These are phyloP conservation scores for Ophion ventricosus DNA, from an alignment of 2,888 invertebrate species.

Conservation along the genomic window DNA sequence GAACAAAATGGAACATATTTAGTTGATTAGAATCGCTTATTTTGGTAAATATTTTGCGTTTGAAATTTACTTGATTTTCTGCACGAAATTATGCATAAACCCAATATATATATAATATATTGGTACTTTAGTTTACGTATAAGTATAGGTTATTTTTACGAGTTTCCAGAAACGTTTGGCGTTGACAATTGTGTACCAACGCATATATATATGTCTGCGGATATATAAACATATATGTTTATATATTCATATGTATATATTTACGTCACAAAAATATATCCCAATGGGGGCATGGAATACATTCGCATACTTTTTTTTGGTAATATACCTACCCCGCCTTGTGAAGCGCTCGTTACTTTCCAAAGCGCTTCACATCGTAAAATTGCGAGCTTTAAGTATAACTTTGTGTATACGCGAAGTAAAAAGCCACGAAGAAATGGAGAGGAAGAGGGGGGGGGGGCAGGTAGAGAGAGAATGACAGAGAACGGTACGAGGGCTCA, in stretches of 20 bases:
- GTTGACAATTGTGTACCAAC: neutral
- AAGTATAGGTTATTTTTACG: neutral
- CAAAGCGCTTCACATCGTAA: conserved; percentile 50
- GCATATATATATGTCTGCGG: too few relatives aligned
- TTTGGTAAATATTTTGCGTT: too few relatives aligned
- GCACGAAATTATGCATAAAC: too few relatives aligned
- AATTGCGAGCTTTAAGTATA: conserved; percentile 39
- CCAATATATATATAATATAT: too few relatives aligned
- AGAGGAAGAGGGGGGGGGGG: neutral
- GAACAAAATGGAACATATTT: too few relatives aligned
- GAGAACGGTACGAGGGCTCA: conserved; percentile 7
- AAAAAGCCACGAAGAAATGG: neutral
- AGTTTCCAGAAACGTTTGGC: conserved; percentile 19
- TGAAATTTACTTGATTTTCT: too few relatives aligned
- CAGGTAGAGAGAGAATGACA: neutral
- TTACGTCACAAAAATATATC: neutral
- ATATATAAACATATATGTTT: too few relatives aligned
- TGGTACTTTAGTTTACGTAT: neutral
- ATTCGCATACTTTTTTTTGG: conserved; percentile 4
- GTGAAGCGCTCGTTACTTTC: conserved; percentile 42
- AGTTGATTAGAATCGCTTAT: too few relatives aligned
- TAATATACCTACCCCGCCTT: neutral
- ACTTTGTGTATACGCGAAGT: conserved; percentile 11
- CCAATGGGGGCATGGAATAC: neutral
- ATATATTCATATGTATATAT: too few relatives aligned